Conservation (phyloP, 2,797 vertebrate species). For the Gastrophryne carolinensis region DNA sequence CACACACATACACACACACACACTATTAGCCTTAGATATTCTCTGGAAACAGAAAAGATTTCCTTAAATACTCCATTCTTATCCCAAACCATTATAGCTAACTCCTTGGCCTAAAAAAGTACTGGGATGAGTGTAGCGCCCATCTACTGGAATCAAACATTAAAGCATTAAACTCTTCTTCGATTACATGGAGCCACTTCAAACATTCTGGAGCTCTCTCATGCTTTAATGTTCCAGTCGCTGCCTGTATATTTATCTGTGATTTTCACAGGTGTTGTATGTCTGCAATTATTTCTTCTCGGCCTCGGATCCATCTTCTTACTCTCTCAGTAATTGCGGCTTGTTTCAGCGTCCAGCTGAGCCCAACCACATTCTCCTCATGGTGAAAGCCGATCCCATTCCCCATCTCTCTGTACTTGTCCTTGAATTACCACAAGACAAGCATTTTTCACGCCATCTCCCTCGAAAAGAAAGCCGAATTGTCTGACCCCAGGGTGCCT, state of each 20-base stretch:
- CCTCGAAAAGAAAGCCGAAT: conserved; percentile 27
- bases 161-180: conserved; percentile 28
- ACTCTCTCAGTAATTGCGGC: conserved; percentile 44
- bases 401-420: conserved; percentile 43
- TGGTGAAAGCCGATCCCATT: conserved; percentile 36
- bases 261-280: conserved; percentile 30
- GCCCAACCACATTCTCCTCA: conserved; percentile 48
- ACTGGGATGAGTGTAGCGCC: not conserved
- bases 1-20: too few relatives aligned
- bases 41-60: too few relatives aligned
- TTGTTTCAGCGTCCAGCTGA: conserved; percentile 48
- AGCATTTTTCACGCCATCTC: conserved; percentile 18
- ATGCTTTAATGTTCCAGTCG: conserved; percentile 5
- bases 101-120: not conserved
- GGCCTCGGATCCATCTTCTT: conserved; percentile 11
- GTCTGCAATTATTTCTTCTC: conserved; percentile 16
- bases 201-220: not conserved
- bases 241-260: conserved; percentile 42
- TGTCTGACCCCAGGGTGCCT: conserved; percentile 3
- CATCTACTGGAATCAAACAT: not conserved
- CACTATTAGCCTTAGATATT: too few relatives aligned
- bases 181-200: conserved; percentile 11
- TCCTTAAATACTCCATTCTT: conserved; percentile 10
- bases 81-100: conserved; percentile 34
- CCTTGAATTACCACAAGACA: conserved; percentile 53